Base-by-base conservation (phyloP, 92 coral and sea anemone genomes). In the Hydrozoanthus gracilis region DNA sequence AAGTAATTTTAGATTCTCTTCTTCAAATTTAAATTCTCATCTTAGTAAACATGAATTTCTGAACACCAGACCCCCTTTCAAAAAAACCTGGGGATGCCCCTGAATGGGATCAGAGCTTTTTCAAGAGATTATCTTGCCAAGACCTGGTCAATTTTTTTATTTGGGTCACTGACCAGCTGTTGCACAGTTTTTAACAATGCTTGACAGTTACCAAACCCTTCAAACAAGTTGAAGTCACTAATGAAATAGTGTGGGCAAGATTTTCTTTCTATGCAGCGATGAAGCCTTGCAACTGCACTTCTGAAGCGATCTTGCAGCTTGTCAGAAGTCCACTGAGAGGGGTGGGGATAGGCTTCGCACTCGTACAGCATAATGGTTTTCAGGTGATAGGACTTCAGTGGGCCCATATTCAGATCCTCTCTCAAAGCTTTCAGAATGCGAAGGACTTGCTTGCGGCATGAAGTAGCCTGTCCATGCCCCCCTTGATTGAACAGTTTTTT, bases 351-450 rank as follows among this genome's bases (percentile, higher is more conserved):
- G 16, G 52, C 75, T 71, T 95, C 98, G 12, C 92, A 89, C 78
- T 95, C 96, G 8, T 91, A 95, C n/a, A 95, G 15, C 78, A 95
- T 8, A 75, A 95, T 82, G 27, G 96, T 95, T 78, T 95, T 95
- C 68, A 95, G 76, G 60, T 95, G 95, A 73, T 95, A 95, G 3
- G 98, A 91, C 65, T 88, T 95, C 77, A 95, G 51, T 1, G 93
- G 96, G 10, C 62, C 68, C 79, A 92, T 55, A 10, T 77, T 17
- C 6, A 66, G 76, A 44, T 92, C 93, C 35, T 91, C 90, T 48
- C 88, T 74, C 4, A 95, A 88, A 8, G 87, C 87, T 76, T 95
- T 95, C 52, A 95, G 88, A 70, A 95, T 91, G n/a, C 94, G 96
- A 18, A 93, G 88, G 9, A 95, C 92, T 65, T 66, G 89, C 72